Base-by-base conservation (phyloP, 2,888 invertebrate species). In the Metellina segmentata region DNA sequence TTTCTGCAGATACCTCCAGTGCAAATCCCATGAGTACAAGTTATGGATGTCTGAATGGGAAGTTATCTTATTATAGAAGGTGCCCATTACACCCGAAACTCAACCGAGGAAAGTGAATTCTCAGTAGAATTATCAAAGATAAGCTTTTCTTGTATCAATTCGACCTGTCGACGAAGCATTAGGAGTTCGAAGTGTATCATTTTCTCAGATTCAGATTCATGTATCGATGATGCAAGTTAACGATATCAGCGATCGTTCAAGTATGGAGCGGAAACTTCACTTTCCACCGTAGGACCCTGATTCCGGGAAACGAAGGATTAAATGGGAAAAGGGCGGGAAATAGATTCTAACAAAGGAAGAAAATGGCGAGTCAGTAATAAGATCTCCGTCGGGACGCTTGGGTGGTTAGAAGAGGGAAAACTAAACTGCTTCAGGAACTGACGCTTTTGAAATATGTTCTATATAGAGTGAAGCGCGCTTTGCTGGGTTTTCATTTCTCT, bases 321-420 rank as follows among this genome's bases (percentile, higher is more conserved):
- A 70, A 71, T 52, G 61, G 49, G 75, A 82, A 82, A 71, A 75
- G 34, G 82, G 51, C 89, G 70, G 88, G 69, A 81, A 74, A 61
- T 78, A 61, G 61, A 16, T 11, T 16, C 9, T 7, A 34, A 69
- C 61, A 49, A 81, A 88, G 51, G 75, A 89, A 89, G 82, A 77
- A 75, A 77, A 77, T 19, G 69, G 49, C 89, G 48, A 51, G n/a
- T 71, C 71, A 83, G 70, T 82, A 89, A 49, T 81, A 82, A 82
- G 79, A 72, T 51, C 20, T 52, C 74, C 77, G 74, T 72, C 49
- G 52, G 78, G 53, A 89, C 89, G 89, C 77, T 83, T 83, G 69
- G 72, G 20, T 89, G 89, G 49, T 52, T 69, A 34, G 78, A 78
- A 89, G 78, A 48, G 88, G 86, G 75, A 81, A 89, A 89, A 89